Base-by-base conservation (phyloP, 1,140 invertebrate genomes). In the Drosophila nikananu region DNA sequence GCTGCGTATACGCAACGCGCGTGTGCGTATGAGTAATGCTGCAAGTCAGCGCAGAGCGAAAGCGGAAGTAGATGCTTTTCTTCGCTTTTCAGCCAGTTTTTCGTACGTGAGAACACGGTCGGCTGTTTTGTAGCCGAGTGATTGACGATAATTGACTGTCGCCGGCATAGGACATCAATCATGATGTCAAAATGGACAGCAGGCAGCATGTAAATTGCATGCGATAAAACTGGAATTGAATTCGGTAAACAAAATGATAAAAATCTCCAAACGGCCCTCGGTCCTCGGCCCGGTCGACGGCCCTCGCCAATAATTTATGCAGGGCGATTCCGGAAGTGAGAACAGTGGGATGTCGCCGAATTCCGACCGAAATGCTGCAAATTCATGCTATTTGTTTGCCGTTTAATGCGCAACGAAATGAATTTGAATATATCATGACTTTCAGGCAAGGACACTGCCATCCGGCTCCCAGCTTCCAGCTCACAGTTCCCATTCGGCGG, bases 141-240 rank as follows among this genome's bases (percentile, higher is more conserved):
- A 89, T 90, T 89, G 84, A 89, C 84, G 81, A 89, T 89, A 89
- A 89, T 89, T 89, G 84, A 89, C 86, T 89, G 84, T 89, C 84
- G 84, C 86, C 81, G 32, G 84, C 84, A 78, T 61, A 55, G 55
- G 81, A 78, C 84, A 89, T 89, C 84, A 90, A 89, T 89, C 84
- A 90, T 90, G 84, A 73, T 81, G 84, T 89, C 84, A 81, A 64
- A 81, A 81, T 89, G 86, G 81, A 89, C 84, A 87, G 84, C 84
- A 79, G 77, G 67, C 66, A 84, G 70, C 84, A 89, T 87, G 84
- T 89, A 87, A 87, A 87, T 89, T 87, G 84, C 84, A 72, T 75
- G 81, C 84, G 84, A 84, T 79, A 90, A 90, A 84, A 90, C 78
- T 58, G 70, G 90, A 89, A 89, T 89, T 89, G 84, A 89, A 89